Conservation (phyloP, 2,888 invertebrate species). For the Pharmacophagus antenor region DNA sequence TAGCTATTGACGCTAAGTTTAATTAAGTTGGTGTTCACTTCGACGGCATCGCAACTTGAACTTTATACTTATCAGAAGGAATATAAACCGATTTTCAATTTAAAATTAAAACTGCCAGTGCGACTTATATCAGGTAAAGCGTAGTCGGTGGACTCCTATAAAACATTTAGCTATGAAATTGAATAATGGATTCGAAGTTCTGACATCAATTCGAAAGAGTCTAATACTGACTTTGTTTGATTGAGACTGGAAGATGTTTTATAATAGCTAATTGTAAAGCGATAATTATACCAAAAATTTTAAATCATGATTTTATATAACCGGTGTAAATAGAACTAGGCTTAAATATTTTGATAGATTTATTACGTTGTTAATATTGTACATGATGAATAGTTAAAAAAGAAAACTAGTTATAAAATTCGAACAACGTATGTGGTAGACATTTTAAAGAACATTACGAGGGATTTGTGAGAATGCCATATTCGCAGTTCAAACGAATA, state of each 20-base stretch:
- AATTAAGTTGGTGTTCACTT: slow-evolving; percentile 30
- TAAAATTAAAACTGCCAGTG: slow-evolving; percentile 7
- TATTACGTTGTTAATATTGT: not conserved
- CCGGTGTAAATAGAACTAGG: too few species aligned
- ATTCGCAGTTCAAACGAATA: slow-evolving; percentile 39
- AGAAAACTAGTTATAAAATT: not conserved
- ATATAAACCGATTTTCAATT: slow-evolving; percentile 11
- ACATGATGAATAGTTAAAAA: not conserved
- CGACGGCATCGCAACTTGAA: slow-evolving; percentile 21
- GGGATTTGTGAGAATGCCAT: slow-evolving; percentile 23
- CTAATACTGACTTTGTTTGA: too few species aligned
- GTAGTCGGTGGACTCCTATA: slow-evolving; percentile 11
- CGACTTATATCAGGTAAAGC: slow-evolving; percentile 24
- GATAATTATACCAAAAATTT: too few species aligned
- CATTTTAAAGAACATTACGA: slow-evolving; percentile 16
- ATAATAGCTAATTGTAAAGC: not conserved
- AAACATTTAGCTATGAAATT: slow-evolving; percentile 43
- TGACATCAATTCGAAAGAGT: slow-evolving; percentile 40
- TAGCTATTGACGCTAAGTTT: slow-evolving; percentile 27
- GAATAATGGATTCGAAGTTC: slow-evolving; percentile 50
- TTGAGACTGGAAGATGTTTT: too few species aligned
- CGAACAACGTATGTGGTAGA: not conserved
- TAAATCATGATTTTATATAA: too few species aligned
- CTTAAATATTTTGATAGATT: too few species aligned
- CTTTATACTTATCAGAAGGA: slow-evolving; percentile 18